Conservation (phyloP, 2,797 vertebrate genomes). For the Botia kubotai region DNA sequence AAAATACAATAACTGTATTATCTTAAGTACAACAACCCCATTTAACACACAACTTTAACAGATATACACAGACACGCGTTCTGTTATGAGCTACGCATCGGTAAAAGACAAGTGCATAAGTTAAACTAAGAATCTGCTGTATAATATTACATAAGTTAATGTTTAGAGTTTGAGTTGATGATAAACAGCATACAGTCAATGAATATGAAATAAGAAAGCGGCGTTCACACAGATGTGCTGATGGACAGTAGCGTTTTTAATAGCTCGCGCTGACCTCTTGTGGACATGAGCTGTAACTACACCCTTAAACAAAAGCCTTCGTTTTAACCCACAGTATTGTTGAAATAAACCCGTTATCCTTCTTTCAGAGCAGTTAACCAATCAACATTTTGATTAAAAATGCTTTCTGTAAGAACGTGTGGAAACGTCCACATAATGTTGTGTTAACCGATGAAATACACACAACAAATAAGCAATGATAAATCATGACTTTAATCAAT, state of each 20-base stretch:
- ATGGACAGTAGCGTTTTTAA: slow-evolving; percentile 66
- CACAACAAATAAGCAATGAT: not conserved
- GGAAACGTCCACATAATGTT: not conserved
- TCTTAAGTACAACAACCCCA: not conserved
- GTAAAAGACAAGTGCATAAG: too few species aligned
- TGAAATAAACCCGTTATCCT: too few species aligned
- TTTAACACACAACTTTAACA: too few species aligned
- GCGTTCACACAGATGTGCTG: slow-evolving; percentile 69
- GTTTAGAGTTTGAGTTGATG: too few species aligned
- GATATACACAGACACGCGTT: not conserved
- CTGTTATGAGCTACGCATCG: too few species aligned
- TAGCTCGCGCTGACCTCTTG: slow-evolving; percentile 70
- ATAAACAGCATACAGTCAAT: too few species aligned
- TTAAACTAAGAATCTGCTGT: not conserved
- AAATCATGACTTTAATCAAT: not conserved
- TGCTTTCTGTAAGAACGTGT: too few species aligned
- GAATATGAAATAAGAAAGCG: too few species aligned
- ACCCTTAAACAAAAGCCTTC: not conserved
- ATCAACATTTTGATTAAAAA: too few species aligned
- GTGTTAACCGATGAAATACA: not conserved
- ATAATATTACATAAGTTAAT: not conserved
- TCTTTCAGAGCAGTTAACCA: too few species aligned
- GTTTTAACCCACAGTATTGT: too few species aligned
- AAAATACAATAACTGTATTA: not conserved
- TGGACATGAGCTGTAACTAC: slow-evolving; percentile 46